Conservation (phyloP, 2,888 invertebrate genomes). For the Eurytoma californica region DNA sequence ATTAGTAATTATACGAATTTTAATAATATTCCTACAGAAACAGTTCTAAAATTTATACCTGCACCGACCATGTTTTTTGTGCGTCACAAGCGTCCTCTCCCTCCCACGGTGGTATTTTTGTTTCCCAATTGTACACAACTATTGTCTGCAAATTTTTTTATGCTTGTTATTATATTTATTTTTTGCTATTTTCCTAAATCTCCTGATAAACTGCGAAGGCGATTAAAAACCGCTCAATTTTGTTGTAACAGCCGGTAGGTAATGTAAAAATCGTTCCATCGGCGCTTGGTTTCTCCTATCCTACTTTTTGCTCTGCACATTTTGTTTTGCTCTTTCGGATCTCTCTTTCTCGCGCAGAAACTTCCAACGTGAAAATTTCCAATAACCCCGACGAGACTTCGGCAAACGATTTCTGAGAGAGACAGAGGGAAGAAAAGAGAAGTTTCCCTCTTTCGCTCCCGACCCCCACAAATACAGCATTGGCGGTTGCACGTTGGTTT, state of each 20-base stretch:
- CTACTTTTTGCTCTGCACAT: slow-evolving; percentile 11
- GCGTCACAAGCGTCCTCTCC: no score
- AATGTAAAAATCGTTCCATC: not conserved
- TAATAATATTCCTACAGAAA: no score
- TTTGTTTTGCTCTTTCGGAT: slow-evolving; percentile 13
- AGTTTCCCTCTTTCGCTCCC: slow-evolving; percentile 19
- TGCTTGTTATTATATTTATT: no score
- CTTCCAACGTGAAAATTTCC: slow-evolving; percentile 63
- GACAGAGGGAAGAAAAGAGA: not conserved
- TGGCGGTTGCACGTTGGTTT: not conserved
- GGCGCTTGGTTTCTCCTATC: not conserved
- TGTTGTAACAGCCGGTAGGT: slow-evolving; percentile 1
- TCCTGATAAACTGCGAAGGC: not conserved
- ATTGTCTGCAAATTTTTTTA: no score
- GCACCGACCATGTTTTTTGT: no score
- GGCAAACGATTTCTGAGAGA: slow-evolving; percentile 51
- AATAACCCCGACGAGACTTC: slow-evolving; percentile 62
- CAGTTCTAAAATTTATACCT: no score
- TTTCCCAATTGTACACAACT: no score
- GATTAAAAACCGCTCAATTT: not conserved
- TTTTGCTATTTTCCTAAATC: not conserved
- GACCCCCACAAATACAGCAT: not conserved
- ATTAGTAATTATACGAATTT: no score
- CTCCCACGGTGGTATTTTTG: no score
- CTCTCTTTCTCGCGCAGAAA: slow-evolving; percentile 39